Evolutionary conservation across 2,113 vertebrate genomes (phyloP), one percentile per base, ranked within the genome.

Genomic region (Channa maculata): DNA sequence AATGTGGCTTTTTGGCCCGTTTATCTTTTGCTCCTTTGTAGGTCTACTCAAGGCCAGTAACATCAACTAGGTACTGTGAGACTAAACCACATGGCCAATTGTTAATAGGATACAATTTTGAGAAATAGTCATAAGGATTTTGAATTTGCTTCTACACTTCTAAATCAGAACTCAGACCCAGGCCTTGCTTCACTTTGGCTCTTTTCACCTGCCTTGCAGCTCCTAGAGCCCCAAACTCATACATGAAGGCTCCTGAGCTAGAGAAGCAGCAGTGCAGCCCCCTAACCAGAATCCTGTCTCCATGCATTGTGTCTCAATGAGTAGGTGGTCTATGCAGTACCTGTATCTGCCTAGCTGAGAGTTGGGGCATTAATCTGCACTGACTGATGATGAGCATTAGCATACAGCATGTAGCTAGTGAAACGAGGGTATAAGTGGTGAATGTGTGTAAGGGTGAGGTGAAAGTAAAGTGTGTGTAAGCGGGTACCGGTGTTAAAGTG

Each of bases 321-420:
- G 80, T 75, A 81, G 86, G 83, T 88, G 87, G 90, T 88, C 83
- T 81, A 36, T 62, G 70, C 85, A 53, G 75, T 54, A 51, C 71
- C 79, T 76, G 68, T 55, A 33, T 70, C 73, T 81, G 80, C 74
- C 86, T 73, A 5, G 80, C 86, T 88, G 83, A 88, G 73, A 82
- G 79, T 63, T 52, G 52, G 57, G 58, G 82, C 82, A 77, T 85
- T 91, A 92, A 92, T 89, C 24, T 68, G 72, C 60, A 79, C 79
- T 74, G 88, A 90, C 89, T 90, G 82, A 89, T 91, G 90, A 92
- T 68, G 89, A 88, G 88, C 87, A 93, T 92, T 90, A 91, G 88
- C 91, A 83, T 89, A 89, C 78, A 67, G 84, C 73, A 49, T 46
- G 58, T 79, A 71, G 83, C 86, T 8, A 39, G 11, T 68, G 71